phyloP scores from a whole-genome alignment of 1,140 invertebrate species.

The Apolygus lucorum region DNA sequence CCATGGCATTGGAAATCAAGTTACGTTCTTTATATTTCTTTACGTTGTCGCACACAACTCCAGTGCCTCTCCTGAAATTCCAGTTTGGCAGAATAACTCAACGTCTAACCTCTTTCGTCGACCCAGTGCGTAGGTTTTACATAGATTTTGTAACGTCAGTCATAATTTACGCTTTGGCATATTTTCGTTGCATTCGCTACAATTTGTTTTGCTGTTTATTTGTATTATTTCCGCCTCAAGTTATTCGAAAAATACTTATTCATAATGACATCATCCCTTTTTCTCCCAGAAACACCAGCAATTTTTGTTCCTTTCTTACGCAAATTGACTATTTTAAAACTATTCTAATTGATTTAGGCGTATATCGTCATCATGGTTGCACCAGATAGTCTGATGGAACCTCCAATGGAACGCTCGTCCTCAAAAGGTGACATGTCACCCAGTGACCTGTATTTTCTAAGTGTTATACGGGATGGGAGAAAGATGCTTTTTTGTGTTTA shows the following conservation, averaged over 20 bases:
- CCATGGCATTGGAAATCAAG: not conserved
- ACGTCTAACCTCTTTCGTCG: too few species aligned
- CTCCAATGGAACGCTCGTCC: constrained; percentile 22
- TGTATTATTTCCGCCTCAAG: too few species aligned
- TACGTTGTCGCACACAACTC: not conserved
- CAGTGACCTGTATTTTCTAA: not conserved
- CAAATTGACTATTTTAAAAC: constrained; percentile 6
- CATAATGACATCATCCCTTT: too few species aligned
- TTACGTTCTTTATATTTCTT: not conserved
- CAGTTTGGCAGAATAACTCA: too few species aligned
- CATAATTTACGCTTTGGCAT: too few species aligned
- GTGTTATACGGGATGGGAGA: not conserved
- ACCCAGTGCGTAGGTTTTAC: too few species aligned
- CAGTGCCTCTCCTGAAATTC: not conserved
- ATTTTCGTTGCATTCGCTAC: too few species aligned
- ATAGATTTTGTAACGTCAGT: too few species aligned
- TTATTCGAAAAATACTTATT: too few species aligned
- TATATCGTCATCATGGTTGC: constrained; percentile 25
- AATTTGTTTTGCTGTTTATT: too few species aligned
- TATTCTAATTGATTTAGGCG: constrained; percentile 21
- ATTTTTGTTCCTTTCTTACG: not conserved
- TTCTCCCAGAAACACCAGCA: too few species aligned
- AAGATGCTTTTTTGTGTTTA: not conserved
- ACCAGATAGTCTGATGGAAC: constrained; percentile 25
- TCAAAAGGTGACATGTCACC: constrained; percentile 24